These are phyloP conservation scores for Pocillopora grandis DNA, from an alignment of 92 coral and sea anemone species.

Conservation along the genomic window DNA sequence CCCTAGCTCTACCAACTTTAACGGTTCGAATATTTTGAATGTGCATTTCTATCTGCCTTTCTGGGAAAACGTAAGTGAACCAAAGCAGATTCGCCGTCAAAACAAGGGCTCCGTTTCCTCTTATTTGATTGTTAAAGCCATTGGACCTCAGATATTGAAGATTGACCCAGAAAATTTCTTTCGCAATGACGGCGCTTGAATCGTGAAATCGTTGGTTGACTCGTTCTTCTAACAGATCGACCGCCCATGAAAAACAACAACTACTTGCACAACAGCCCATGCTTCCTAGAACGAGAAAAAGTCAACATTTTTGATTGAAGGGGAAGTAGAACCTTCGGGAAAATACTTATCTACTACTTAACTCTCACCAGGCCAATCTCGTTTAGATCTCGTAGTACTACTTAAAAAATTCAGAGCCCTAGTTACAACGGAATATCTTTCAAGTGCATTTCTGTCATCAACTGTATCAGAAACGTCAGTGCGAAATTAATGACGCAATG, in stretches of 20 bases:
- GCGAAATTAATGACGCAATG: too few relatives aligned
- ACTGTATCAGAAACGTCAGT: too few relatives aligned
- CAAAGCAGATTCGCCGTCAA: constrained; percentile 19
- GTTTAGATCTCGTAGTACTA: too few relatives aligned
- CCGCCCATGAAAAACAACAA: too few relatives aligned
- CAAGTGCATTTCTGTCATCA: too few relatives aligned
- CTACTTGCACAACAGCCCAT: constrained; percentile 4
- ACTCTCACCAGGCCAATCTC: too few relatives aligned
- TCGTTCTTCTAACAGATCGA: not conserved
- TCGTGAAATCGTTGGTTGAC: not conserved
- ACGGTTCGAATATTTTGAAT: constrained; percentile 4
- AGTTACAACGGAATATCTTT: too few relatives aligned
- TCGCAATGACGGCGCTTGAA: not conserved
- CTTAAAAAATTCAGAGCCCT: too few relatives aligned
- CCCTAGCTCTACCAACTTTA: not conserved
- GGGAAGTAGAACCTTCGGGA: too few relatives aligned
- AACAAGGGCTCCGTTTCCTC: constrained; percentile 25
- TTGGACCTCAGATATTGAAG: constrained; percentile 11
- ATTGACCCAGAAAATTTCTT: constrained; percentile 8
- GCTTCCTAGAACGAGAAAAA: not conserved
- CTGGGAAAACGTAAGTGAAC: not conserved
- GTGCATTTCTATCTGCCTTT: constrained; percentile 6
- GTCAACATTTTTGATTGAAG: too few relatives aligned
- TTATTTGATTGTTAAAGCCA: not conserved
- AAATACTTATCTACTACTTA: too few relatives aligned